phyloP scores from a whole-genome alignment of 2,113 vertebrate species.

The Actinemys pallida region DNA sequence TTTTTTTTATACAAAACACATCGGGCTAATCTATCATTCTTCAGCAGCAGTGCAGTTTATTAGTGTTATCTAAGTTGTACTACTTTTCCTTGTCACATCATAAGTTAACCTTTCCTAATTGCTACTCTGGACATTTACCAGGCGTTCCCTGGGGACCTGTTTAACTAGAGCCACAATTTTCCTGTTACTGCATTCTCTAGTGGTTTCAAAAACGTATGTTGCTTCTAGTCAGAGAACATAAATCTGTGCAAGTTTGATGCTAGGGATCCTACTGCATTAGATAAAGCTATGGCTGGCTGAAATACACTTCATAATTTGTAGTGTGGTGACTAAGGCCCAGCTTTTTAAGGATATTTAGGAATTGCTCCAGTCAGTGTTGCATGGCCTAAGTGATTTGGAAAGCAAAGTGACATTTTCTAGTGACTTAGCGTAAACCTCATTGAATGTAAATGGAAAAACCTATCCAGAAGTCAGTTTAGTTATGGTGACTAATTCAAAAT shows the following conservation, averaged over 20 bases:
- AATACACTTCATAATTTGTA: not conserved
- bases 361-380: not conserved
- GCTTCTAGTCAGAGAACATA: slow-evolving; percentile 36
- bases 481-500: not conserved
- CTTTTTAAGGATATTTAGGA: not conserved
- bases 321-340: not conserved
- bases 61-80: slow-evolving; percentile 70
- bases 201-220: slow-evolving; percentile 34
- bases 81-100: slow-evolving; percentile 63
- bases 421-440: not conserved
- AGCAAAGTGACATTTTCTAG: not conserved
- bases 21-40: slow-evolving; percentile 46
- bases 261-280: not conserved
- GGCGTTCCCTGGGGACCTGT: slow-evolving; percentile 61
- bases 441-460: not conserved
- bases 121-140: slow-evolving; percentile 68
- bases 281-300: not conserved
- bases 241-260: not conserved
- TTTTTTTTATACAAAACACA: not conserved
- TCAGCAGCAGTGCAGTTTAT: slow-evolving; percentile 38
- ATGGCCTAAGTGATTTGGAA: not conserved
- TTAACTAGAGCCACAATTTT: slow-evolving; percentile 61
- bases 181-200: slow-evolving; percentile 53
- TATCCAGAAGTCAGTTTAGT: not conserved
- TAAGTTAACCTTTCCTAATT: slow-evolving; percentile 74